phyloP scores from a whole-genome alignment of 2,797 vertebrate genomes.

The Myripristis jacobus region DNA sequence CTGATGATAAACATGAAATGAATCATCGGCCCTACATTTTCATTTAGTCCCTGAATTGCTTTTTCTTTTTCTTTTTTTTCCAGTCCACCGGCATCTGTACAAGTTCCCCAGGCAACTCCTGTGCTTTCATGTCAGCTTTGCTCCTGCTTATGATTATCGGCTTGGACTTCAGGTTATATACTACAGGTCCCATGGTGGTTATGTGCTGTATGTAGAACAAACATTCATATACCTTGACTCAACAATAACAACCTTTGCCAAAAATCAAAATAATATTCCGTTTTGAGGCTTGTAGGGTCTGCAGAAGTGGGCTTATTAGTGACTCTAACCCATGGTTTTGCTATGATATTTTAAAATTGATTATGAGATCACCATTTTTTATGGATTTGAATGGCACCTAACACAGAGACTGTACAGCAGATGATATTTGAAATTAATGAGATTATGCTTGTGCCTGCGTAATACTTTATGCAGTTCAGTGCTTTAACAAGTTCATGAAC shows the following conservation, averaged over 20 bases:
- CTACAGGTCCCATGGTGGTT: not conserved
- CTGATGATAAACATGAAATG: conserved; percentile 56
- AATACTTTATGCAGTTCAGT: not conserved
- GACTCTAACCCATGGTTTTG: too few species aligned
- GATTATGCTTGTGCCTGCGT: not conserved
- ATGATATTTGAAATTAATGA: not conserved
- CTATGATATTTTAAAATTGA: too few species aligned
- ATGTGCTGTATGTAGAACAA: not conserved
- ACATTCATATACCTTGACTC: not conserved
- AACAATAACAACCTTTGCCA: not conserved
- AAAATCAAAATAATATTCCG: too few species aligned
- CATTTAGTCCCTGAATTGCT: conserved; percentile 50
- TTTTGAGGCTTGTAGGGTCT: too few species aligned
- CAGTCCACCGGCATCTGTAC: conserved; percentile 7
- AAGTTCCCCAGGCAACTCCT: conserved; percentile 13
- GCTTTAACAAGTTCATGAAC: not conserved
- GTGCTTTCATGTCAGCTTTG: conserved; percentile 17
- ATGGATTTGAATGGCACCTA: not conserved
- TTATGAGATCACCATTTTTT: too few species aligned
- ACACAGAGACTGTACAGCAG: not conserved
- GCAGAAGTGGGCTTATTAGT: too few species aligned
- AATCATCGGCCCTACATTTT: conserved; percentile 59
- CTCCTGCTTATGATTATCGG: conserved; percentile 34
- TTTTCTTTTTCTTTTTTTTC: conserved; percentile 12
- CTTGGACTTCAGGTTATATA: conserved; percentile 11